These are phyloP conservation scores for Leucopsar rothschildi DNA, from an alignment of 2,113 vertebrate species.

Conservation along the genomic window DNA sequence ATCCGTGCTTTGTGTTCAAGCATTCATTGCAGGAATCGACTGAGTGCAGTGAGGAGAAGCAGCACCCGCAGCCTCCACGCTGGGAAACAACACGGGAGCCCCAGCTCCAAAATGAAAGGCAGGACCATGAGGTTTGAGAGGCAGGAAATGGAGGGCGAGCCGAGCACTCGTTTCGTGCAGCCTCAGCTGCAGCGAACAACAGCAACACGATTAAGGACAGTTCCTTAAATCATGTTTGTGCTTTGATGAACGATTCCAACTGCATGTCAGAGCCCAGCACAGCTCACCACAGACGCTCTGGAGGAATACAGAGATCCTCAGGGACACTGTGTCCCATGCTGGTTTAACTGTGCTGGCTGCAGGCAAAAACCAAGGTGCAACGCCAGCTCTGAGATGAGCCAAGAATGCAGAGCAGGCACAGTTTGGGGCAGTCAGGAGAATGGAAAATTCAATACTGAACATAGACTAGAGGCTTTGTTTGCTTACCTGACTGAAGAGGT, in stretches of 20 bases:
- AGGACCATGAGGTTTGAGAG: conserved; percentile 22
- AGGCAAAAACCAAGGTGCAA: neutral
- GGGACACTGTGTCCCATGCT: neutral
- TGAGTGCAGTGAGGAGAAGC: neutral
- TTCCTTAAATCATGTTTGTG: neutral
- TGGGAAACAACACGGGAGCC: neutral
- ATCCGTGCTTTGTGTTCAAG: neutral
- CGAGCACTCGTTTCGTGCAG: neutral
- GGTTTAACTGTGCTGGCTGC: neutral
- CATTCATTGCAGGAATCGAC: neutral
- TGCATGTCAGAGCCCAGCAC: conserved; percentile 5
- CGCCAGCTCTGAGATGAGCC: neutral
- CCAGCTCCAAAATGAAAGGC: conserved; percentile 52
- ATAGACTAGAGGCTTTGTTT: neutral
- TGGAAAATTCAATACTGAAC: neutral
- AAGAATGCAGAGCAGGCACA: neutral
- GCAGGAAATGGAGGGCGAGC: conserved; percentile 60
- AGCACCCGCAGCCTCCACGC: neutral
- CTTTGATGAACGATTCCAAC: conserved; percentile 21
- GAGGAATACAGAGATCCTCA: neutral
- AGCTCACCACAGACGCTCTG: neutral
- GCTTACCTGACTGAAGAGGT: neutral
- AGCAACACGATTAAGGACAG: neutral
- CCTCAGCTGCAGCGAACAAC: conserved; percentile 4
- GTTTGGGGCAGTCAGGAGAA: neutral